A percentile compares a stretch with the other conserved stretches of the same genome.
These are phyloP conservation scores for Charina bottae DNA, from an alignment of 2,113 vertebrate genomes.

Conservation along the genomic window DNA sequence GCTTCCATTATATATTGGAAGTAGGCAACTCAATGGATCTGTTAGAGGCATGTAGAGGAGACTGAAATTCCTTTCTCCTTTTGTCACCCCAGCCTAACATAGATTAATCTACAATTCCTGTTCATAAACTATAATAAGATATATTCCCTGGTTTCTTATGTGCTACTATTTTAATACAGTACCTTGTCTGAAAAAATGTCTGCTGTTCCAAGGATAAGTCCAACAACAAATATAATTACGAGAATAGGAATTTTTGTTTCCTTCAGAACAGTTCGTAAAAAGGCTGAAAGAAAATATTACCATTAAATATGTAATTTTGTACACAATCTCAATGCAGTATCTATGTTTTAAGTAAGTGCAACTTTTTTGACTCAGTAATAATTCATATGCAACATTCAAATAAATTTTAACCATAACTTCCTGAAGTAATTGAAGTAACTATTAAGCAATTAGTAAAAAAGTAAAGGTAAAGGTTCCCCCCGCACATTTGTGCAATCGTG, in stretches of 20 bases:
- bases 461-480: no score
- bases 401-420: neutral
- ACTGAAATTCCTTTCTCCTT: neutral
- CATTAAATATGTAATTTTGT: slow-evolving; percentile 6
- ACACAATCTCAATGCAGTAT: neutral
- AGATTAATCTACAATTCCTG: neutral
- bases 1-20: neutral
- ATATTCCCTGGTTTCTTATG: neutral
- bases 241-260: slow-evolving; percentile 46
- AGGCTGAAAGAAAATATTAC: slow-evolving; percentile 30
- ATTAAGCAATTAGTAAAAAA: neutral
- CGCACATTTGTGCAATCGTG: no score
- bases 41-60: neutral
- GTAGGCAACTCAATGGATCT: neutral
- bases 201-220: slow-evolving; percentile 38
- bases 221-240: slow-evolving; percentile 38
- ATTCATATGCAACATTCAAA: neutral
- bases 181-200: slow-evolving; percentile 24
- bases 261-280: slow-evolving; percentile 45
- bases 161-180: neutral
- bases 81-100: neutral
- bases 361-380: neutral
- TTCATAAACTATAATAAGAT: neutral
- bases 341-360: neutral
- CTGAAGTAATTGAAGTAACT: neutral